phyloP scores from a whole-genome alignment of 23 tunicate species.

The Clavelina lepadiformis region DNA sequence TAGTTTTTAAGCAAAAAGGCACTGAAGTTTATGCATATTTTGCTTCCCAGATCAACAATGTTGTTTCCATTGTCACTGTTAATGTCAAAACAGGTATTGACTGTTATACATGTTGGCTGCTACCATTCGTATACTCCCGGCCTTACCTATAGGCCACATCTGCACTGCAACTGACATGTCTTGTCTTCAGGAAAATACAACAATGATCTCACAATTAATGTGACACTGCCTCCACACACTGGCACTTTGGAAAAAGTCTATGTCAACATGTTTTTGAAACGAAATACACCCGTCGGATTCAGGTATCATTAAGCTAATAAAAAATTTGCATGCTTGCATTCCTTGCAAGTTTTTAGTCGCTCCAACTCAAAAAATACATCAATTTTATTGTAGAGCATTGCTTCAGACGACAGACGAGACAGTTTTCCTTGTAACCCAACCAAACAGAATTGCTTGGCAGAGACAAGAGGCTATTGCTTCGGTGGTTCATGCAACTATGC shows the following conservation, averaged over 20 bases:
- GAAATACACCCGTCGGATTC: conserved; percentile 58
- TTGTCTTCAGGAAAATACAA: neutral
- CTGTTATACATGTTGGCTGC: no score
- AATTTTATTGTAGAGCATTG: no score
- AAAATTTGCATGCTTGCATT: neutral
- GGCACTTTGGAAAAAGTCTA: conserved; percentile 24
- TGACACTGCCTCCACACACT: conserved; percentile 27
- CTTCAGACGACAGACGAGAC: conserved; percentile 28
- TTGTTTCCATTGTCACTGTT: conserved; percentile 9
- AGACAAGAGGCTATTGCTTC: conserved; percentile 70
- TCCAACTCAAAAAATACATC: no score
- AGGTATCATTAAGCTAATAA: conserved; percentile 15
- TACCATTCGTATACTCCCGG: no score
- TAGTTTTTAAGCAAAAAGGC: conserved; percentile 11
- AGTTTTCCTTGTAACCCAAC: conserved; percentile 41
- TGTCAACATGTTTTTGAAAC: conserved; percentile 57
- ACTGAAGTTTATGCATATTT: conserved; percentile 20
- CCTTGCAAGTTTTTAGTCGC: neutral
- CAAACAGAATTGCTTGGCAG: conserved; percentile 65
- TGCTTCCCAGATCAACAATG: neutral
- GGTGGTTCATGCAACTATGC: conserved; percentile 42
- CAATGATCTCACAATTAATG: conserved; percentile 10
- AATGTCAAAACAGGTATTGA: conserved; percentile 22
- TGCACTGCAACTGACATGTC: no score
- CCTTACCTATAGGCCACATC: no score